These are phyloP conservation scores for Onychomys arenicola DNA, from an alignment of 2,797 vertebrate genomes.

Conservation along the genomic window DNA sequence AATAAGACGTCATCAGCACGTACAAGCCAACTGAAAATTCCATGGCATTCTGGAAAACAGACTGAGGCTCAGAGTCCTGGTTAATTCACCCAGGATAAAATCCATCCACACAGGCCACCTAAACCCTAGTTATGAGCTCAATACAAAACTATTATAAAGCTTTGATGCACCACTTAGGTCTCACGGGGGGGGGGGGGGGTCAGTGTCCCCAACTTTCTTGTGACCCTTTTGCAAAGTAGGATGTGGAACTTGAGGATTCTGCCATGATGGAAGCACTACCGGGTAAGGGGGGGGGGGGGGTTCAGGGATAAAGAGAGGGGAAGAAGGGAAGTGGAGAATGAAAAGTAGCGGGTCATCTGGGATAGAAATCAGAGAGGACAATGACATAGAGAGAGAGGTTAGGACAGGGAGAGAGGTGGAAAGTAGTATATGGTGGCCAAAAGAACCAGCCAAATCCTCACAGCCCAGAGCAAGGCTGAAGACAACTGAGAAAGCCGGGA, in stretches of 20 bases:
- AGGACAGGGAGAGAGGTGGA: not conserved
- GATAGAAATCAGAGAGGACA: not conserved
- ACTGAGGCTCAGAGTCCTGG: not conserved
- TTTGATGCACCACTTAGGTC: not conserved
- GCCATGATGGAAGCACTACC: not conserved
- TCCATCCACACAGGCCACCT: not conserved
- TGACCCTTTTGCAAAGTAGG: not conserved
- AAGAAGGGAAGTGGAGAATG: not conserved
- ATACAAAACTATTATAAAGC: not conserved
- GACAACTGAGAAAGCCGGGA: not conserved
- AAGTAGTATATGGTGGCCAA: not conserved
- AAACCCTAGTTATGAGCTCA: not conserved
- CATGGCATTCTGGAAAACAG: slow-evolving; percentile 31
- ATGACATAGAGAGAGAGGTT: not conserved
- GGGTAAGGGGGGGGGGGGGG: not conserved
- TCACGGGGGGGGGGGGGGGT: not conserved
- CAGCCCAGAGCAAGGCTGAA: slow-evolving; percentile 4
- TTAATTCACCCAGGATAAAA: slow-evolving; percentile 34
- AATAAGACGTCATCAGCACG: not conserved
- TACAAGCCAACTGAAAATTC: not conserved
- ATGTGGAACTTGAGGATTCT: not conserved
- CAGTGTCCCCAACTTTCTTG: not conserved
- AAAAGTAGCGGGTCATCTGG: not conserved
- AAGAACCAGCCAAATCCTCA: not conserved
- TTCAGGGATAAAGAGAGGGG: not conserved